Evolutionary conservation across 2,113 vertebrate genomes (phyloP).

Genomic region (Peromyscus californicus): DNA sequence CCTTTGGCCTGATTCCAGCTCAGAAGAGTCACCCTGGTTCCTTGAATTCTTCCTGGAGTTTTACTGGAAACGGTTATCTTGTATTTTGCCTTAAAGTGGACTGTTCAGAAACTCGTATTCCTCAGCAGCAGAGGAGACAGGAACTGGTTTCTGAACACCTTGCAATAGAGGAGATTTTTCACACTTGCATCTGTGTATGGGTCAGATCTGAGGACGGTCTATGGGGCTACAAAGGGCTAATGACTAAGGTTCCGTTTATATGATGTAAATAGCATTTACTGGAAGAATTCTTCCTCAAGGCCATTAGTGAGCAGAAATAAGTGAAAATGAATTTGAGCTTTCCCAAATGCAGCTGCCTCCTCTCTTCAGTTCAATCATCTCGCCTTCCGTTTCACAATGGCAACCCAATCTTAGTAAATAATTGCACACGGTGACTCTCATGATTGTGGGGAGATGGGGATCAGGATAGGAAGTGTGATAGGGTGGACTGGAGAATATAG

Average conservation of each 20-base stretch:
- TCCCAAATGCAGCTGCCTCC: not conserved
- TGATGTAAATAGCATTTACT: conserved; percentile 29
- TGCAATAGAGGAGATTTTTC: not conserved
- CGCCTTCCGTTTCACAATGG: conserved; percentile 49
- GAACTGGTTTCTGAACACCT: conserved; percentile 21
- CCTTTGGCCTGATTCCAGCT: conserved; percentile 40
- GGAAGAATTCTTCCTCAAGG: conserved; percentile 20
- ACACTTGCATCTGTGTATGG: not conserved
- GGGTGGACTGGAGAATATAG: not conserved
- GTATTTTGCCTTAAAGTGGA: conserved; percentile 43
- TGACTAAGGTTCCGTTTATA: not conserved
- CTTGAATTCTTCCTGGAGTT: conserved; percentile 51
- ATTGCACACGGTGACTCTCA: not conserved
- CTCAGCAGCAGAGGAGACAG: not conserved
- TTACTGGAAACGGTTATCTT: conserved; percentile 64
- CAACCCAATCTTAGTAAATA: conserved; percentile 3
- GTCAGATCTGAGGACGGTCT: not conserved
- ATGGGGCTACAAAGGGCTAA: not conserved
- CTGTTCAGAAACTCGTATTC: not conserved
- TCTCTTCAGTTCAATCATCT: not conserved
- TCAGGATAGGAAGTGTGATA: not conserved
- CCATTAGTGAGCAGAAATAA: conserved; percentile 18
- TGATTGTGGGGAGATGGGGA: not conserved
- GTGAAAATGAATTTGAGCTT: conserved; percentile 61
- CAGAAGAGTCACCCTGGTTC: conserved; percentile 48